Evolutionary conservation across 64 coral and sea anemone species (phyloP).

Genomic region (Montipora cactus): DNA sequence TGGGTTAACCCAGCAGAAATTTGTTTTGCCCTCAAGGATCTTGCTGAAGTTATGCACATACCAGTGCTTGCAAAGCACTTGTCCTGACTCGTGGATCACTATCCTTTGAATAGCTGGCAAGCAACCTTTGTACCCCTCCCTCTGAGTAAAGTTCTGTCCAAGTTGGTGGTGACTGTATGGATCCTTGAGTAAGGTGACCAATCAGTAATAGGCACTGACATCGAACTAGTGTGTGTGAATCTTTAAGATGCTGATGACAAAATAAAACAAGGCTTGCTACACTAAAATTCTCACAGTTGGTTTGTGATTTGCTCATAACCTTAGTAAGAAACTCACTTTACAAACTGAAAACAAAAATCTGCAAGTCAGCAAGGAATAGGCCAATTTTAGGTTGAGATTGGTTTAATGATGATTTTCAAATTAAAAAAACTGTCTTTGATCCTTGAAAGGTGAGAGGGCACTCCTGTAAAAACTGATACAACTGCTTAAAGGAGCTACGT

Average conservation of each 20-base stretch:
- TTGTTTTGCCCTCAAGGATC: too few relatives aligned
- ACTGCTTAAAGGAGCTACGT: too few relatives aligned
- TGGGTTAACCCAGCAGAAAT: too few relatives aligned
- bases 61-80: conserved; percentile 88
- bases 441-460: too few relatives aligned
- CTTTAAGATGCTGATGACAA: conserved; percentile 75
- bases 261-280: background rate
- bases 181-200: conserved; percentile 71
- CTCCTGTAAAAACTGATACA: too few relatives aligned
- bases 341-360: background rate
- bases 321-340: too few relatives aligned
- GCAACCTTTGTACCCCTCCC: conserved; percentile 59
- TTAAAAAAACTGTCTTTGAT: too few relatives aligned
- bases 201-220: conserved; percentile 89
- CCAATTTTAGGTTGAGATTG: too few relatives aligned
- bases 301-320: too few relatives aligned
- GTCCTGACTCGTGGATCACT: conserved; percentile 96
- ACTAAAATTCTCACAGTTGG: background rate
- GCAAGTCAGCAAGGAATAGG: too few relatives aligned
- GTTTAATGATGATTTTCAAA: too few relatives aligned
- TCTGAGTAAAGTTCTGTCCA: conserved; percentile 17
- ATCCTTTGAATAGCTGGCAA: conserved; percentile 83
- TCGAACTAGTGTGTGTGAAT: conserved; percentile 83
- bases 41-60: conserved; percentile 29
- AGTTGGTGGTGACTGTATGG: conserved; percentile 10